phyloP scores from a whole-genome alignment of 2,888 invertebrate genomes.

The Noctua pronuba region DNA sequence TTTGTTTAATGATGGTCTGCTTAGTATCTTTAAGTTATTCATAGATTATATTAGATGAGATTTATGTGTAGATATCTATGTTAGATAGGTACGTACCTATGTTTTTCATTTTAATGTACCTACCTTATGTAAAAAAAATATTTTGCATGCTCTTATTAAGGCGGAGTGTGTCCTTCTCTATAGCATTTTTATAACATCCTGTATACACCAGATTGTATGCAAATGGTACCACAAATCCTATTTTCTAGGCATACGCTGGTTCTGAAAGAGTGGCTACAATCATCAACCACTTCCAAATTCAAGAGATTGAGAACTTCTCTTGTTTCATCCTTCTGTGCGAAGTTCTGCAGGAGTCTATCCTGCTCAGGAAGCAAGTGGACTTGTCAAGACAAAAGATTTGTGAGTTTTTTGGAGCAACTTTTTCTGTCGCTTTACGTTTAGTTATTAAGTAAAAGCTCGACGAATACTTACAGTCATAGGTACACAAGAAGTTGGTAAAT shows the following conservation, averaged over 20 bases:
- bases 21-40: too few relatives aligned
- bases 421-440: background rate
- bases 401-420: slow-evolving; percentile 66
- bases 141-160: too few relatives aligned
- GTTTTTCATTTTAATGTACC: too few relatives aligned
- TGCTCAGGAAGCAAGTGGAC: slow-evolving; percentile 81
- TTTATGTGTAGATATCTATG: too few relatives aligned
- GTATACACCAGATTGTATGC: too few relatives aligned
- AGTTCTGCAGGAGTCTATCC: slow-evolving; percentile 83
- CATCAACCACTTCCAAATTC: slow-evolving; percentile 76
- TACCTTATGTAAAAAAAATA: too few relatives aligned
- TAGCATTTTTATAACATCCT: too few relatives aligned
- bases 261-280: slow-evolving; percentile 76
- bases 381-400: slow-evolving; percentile 79
- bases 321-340: slow-evolving; percentile 84
- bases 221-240: background rate
- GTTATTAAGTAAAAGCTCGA: background rate
- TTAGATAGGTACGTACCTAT: too few relatives aligned
- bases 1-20: too few relatives aligned
- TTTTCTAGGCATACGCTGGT: slow-evolving; percentile 77
- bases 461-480: background rate
- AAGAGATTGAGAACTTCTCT: slow-evolving; percentile 86
- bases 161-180: too few relatives aligned
- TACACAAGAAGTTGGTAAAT: background rate
- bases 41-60: too few relatives aligned